Base-by-base conservation (phyloP, 2,113 vertebrate genomes). In the Callospermophilus lateralis region DNA sequence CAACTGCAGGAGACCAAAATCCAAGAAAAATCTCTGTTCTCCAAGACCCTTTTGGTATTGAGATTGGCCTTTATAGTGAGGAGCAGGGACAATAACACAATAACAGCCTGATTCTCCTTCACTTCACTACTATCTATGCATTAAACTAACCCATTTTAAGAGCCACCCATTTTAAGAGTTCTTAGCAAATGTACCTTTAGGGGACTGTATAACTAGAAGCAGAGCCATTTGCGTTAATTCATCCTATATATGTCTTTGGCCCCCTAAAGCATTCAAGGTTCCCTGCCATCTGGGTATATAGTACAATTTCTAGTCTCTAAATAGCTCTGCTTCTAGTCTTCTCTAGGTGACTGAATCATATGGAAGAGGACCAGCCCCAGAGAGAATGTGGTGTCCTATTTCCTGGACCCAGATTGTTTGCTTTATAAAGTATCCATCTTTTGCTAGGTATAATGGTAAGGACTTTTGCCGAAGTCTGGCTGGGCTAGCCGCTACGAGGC, bases 211-310 rank as follows among this genome's bases (percentile, higher is more conserved):
- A 84, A 88, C 67, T 85, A 48, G 79, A 80, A 67, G 70, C 89
- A 90, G 53, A 87, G 34, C n/a, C 51, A 65, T 84, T 81, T 93
- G 65, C 65, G 81, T 92, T 58, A 53, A 61, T 94, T 88, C 51
- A 84, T 81, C 45, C 76, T 92, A 34, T 45, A 68, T 26, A 3
- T 51, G 28, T 73, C 80, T 76, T 96, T 95, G 30, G 26, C 68
- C 45, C 77, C 58, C 67, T 87, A n/a, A 92, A 90, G 67, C 58
- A 8, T 67, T 95, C 90, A 95, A 1, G 20, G 17, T 80, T 84
- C 88, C 15, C 77, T 22, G 20, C 58, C 80, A 34, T 80, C 73
- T 42, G 12, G 63, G 6, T 58, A 4, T 53, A 45, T 55, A 77
- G 42, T 84, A 3, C 34, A 77, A 45, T 89, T 79, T 91, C 51